Conservation (phyloP, 2,113 vertebrate genomes). For the Pycnonotus jocosus region DNA sequence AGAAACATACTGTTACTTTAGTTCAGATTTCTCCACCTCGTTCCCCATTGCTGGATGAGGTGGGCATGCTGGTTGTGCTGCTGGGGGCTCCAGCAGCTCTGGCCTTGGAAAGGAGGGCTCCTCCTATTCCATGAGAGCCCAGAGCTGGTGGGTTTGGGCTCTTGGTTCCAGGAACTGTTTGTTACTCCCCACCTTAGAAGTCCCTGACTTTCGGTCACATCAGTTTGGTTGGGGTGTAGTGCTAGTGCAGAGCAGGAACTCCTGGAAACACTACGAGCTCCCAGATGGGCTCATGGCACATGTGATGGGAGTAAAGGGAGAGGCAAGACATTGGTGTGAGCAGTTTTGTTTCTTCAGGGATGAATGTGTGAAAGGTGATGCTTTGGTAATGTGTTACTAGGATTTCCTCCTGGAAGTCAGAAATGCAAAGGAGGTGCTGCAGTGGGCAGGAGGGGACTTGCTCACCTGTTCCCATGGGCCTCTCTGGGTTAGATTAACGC, state of each 20-base stretch:
- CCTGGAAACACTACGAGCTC: not conserved
- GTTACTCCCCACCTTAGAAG: not conserved
- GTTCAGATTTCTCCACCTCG: not conserved
- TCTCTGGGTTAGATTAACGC: not conserved
- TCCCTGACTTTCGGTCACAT: not conserved
- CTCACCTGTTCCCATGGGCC: not conserved
- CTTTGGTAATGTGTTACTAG: not conserved
- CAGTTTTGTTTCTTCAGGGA: not conserved
- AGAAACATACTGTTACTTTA: not conserved
- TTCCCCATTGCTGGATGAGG: not conserved
- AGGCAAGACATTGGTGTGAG: not conserved
- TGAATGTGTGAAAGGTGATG: not conserved
- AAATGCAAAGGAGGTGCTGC: not conserved
- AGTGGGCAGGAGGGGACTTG: not conserved
- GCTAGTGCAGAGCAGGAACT: not conserved
- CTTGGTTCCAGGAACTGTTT: not conserved
- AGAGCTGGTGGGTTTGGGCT: not conserved
- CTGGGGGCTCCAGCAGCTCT: not conserved
- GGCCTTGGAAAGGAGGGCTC: not conserved
- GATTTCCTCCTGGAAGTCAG: not conserved
- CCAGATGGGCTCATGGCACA: not conserved
- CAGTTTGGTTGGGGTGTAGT: fast-evolving
- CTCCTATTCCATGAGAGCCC: fast-evolving
- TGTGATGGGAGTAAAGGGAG: not conserved
- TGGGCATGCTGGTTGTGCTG: not conserved